phyloP scores from a whole-genome alignment of 2,113 vertebrate genomes.

The Rattus norvegicus region GRCr8 NC_086034.1:27122001-27122500 shows the following conservation, averaged over 20 bases:
- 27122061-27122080: neutral
- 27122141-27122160: neutral
- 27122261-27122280: neutral
- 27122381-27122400: neutral
- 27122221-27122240: neutral
- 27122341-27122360: neutral
- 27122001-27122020: neutral
- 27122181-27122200: neutral
- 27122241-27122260: neutral
- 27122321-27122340: neutral
- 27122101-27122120: neutral
- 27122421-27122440: neutral
- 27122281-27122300: neutral
- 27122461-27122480: neutral
- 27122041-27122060: neutral
- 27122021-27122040: neutral
- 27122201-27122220: neutral
- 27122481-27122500: neutral
- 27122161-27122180: neutral
- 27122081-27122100: neutral
- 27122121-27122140: slow-evolving; percentile 2
- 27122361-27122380: neutral
- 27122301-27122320: neutral
- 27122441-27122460: neutral
- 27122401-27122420: neutral